Base-by-base conservation (phyloP, 2,888 invertebrate genomes). In the Nemapogon koenigi region DNA sequence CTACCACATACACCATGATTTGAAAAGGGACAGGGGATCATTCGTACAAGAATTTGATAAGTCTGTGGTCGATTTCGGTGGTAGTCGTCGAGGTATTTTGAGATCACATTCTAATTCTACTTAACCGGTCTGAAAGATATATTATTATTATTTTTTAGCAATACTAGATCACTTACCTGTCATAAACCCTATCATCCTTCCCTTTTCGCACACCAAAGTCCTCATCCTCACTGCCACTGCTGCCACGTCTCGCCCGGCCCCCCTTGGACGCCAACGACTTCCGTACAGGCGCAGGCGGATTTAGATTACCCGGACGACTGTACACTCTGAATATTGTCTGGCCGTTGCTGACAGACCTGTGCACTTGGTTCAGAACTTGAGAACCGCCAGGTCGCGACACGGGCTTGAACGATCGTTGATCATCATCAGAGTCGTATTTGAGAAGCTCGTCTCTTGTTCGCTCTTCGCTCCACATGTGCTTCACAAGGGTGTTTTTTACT, bases 131-230 rank as follows among this genome's bases (percentile, higher is more conserved):
- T n/a, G n/a, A n/a, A n/a, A n/a, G n/a, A n/a, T 7, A 22, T 22
- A 22, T 22, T 6, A 22, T 22, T 22, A 22, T 22, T 22, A 22
- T 22, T 22, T 22, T 10, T 22, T 10, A 22, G 22, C 22, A 22
- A 7, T 29, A 8, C 29, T 11, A 11, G 6, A 8, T 31, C 4
- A 48, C 59, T 54, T 51, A 86, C 86, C 86, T 86, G 49, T 87
- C 85, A 62, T 84, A 87, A 33, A 88, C 87, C 53, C 80, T 67
- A 46, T 81, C 83, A 48, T 84, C 83, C 47, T 82, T 83, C 41
- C 83, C 85, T 57, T 83, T 81, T 41, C 69, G 72, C 2, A 81
- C 81, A 39, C 83, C 84, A 41, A 79, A 75, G 41, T 84, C 82
- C 40, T 82, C 83, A 46, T 84, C 85, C 47, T 86, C 84, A 47